Evolutionary conservation across 2,113 vertebrate species (phyloP).

Genomic region (Lagopus muta): DNA sequence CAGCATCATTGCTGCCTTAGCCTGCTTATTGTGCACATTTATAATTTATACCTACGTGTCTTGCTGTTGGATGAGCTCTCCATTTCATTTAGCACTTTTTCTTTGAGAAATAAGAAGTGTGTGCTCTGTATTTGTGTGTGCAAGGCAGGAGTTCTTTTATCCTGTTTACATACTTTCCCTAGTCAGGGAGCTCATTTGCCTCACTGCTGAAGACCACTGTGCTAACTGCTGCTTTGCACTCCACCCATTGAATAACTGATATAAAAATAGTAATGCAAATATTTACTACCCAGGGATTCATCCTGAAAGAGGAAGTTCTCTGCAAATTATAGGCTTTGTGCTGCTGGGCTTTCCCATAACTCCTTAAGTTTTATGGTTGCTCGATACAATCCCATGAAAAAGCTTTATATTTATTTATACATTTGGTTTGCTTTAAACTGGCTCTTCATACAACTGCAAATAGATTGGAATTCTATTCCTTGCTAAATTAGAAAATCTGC

Average conservation of each 20-base stretch:
- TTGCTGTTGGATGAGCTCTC: not conserved
- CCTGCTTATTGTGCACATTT: not conserved
- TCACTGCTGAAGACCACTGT: fast-evolving
- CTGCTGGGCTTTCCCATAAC: not conserved
- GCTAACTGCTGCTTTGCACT: not conserved
- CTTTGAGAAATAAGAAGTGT: not conserved
- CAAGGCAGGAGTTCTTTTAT: not conserved
- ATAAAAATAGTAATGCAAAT: not conserved
- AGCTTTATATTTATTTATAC: slow-evolving; percentile 35
- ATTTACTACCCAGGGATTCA: not conserved
- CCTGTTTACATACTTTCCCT: not conserved
- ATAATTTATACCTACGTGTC: not conserved
- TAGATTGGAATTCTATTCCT: not conserved
- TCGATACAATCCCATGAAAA: not conserved
- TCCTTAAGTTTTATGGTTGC: not conserved
- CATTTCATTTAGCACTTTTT: fast-evolving
- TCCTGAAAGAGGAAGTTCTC: not conserved
- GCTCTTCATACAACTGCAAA: slow-evolving; percentile 25
- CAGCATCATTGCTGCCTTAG: not conserved
- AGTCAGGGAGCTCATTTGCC: not conserved
- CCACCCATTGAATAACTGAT: fast-evolving
- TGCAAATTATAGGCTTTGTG: not conserved
- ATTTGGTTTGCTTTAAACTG: not conserved
- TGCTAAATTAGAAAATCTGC: slow-evolving; percentile 49
- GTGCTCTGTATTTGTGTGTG: not conserved